Base-by-base conservation (phyloP, 2,888 invertebrate genomes). In the Drosophila diplacantha region DNA sequence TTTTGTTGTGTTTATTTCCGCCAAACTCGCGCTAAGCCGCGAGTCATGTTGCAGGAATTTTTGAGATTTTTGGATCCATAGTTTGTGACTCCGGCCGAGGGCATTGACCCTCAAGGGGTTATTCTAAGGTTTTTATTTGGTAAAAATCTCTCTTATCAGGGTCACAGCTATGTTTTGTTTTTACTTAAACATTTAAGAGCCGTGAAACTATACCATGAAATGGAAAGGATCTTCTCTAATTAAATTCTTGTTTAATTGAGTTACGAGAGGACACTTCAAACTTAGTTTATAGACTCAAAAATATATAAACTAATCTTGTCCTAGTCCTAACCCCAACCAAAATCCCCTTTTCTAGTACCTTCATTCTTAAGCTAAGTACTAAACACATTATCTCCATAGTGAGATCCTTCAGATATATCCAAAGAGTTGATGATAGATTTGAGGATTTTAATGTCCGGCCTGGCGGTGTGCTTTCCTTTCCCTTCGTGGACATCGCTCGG, bases 41-140 rank as follows among this genome's bases (percentile, higher is more conserved):
- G 24, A 34, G 18, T 5, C 26, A 49, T 49, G 53, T 8, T 34
- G 24, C 50, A 14, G 53, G 53, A 54, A 20, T 49, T 26, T 35
- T 32, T 3, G 34, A 54, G 49, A 54, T 54, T 18, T 54, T 26
- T 24, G 6, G n/a, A 26, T 9, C 18, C 18, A 14, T 22, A 39
- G 39, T 7, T 11, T 22, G n/a, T n/a, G n/a, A n/a, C n/a, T n/a
- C n/a, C n/a, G n/a, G n/a, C 2, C 11, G 29, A 38, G 38, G 20
- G 16, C 52, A 52, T 16, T 46, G 29, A 41, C 41, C 22, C 11
- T 11, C 12, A 12, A 14, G 20, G 18, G 37, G 37, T 37, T 37
- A 12, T 39, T 22, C 8, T 7, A 8, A 4, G 38, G 7, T 8
- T 20, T 3, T 14, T 3, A 14, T 20, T 7, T 20, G 3, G 6